Percentiles rank a stretch among this genome's conserved stretches.
phyloP scores from a whole-genome alignment of 2,888 invertebrate species.

The Aproaerema taeniolella region DNA sequence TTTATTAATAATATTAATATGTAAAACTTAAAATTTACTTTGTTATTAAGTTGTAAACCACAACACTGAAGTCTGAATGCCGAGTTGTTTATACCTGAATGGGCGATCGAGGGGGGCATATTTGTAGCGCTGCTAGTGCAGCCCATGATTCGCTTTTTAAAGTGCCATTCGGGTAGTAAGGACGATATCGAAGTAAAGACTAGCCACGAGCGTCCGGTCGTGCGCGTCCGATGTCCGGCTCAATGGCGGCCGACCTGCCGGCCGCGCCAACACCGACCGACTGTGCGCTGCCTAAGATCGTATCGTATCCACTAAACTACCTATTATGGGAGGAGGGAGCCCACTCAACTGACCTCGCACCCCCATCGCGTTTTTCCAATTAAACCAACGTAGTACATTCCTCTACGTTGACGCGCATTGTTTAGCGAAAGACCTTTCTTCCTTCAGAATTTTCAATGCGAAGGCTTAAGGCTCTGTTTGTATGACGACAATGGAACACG shows the following conservation, averaged over 20 bases:
- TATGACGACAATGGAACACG: conserved; percentile 1
- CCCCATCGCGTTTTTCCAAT: conserved; percentile 75
- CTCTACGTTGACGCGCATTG: conserved; percentile 60
- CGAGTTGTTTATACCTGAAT: conserved; percentile 28
- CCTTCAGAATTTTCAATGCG: conserved; percentile 23
- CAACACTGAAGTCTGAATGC: too few relatives aligned
- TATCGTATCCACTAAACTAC: conserved; percentile 50
- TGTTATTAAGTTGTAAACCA: too few relatives aligned
- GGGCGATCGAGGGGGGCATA: conserved; percentile 37
- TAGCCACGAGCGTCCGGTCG: not conserved
- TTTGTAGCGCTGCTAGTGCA: conserved; percentile 68
- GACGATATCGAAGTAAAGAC: not conserved
- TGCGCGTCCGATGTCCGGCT: conserved; percentile 1
- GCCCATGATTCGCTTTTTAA: conserved; percentile 52
- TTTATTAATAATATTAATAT: too few relatives aligned
- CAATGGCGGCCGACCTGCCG: conserved; percentile 35
- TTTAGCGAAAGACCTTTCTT: conserved; percentile 39
- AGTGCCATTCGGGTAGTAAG: conserved; percentile 25
- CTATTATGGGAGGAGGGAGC: conserved; percentile 68
- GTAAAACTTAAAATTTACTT: too few relatives aligned
- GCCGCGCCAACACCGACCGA: conserved; percentile 47
- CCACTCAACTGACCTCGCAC: conserved; percentile 73
- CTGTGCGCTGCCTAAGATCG: conserved; percentile 54
- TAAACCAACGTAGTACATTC: conserved; percentile 59
- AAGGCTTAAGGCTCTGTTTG: conserved; percentile 10